Base-by-base conservation (phyloP, 2,888 invertebrate genomes). In the Candidula unifasciata region DNA sequence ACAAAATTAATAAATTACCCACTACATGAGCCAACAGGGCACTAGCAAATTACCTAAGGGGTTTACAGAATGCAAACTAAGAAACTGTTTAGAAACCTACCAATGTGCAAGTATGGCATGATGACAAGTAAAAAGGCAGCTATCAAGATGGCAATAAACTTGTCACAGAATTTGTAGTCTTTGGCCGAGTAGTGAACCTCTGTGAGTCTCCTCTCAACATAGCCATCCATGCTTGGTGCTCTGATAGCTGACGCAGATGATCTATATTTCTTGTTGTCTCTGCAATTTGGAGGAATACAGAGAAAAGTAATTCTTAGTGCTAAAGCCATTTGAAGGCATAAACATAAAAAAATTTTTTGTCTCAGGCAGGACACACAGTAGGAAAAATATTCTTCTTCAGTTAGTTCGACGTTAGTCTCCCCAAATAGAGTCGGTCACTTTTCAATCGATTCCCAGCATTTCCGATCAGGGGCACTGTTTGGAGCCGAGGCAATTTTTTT, bases 41-140 rank as follows among this genome's bases (percentile, higher is more conserved):
- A n/a, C n/a, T n/a, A n/a, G n/a, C n/a, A n/a, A n/a, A n/a, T n/a
- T n/a, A n/a, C n/a, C n/a, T n/a, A n/a, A n/a, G n/a, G n/a, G n/a
- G n/a, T n/a, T n/a, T 44, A 44, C 13, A 13, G 44, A 44, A 10
- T 13, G 13, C 44, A 44, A 44, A 13, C 13, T 44, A 44, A 13
- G 3, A 2, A 6, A 27, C 8, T 27, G 68, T 68, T 68, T 5
- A 8, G 52, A n/a, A 21, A 87, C 89, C 85, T 86, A 92, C 93
- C 93, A 79, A 93, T 89, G 80, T 93, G 93, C 21, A 93, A n/a
- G 79, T 90, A 91, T 13, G 93, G 93, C 33, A 93, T 87, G 1
- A 91, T 30, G 24, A 90, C 84, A 10, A 92, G 87, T 27, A 90
- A 78, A 6, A 91, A 3, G 1, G 88, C 85, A 27, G 90, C 91